Conservation (phyloP, 2,113 vertebrate genomes). For the Epinephelus fuscoguttatus region DNA sequence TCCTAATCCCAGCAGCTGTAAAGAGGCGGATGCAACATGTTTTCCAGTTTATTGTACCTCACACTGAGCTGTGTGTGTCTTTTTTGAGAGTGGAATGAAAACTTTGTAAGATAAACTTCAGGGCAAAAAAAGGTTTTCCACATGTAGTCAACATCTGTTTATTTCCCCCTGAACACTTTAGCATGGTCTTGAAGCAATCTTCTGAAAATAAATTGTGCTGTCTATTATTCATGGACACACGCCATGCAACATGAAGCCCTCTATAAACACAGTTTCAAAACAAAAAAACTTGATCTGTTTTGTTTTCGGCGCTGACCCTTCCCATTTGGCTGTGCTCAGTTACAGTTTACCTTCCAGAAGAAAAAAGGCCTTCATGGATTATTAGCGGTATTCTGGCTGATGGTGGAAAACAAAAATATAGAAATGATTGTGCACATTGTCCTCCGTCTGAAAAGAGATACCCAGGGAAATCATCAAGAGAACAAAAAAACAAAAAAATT, state of each 20-base stretch:
- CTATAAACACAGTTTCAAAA: constrained; percentile 61
- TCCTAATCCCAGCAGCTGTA: not conserved
- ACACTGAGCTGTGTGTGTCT: constrained; percentile 25
- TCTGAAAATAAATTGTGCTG: constrained; percentile 45
- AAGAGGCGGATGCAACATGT: not conserved
- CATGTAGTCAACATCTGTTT: constrained; percentile 86
- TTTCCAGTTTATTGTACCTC: constrained; percentile 28
- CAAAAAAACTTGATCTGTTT: constrained; percentile 65
- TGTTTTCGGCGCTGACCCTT: constrained; percentile 63
- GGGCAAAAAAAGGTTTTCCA: constrained; percentile 78
- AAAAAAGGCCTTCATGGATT: constrained; percentile 65
- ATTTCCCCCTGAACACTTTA: constrained; percentile 85
- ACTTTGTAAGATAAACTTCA: constrained; percentile 39
- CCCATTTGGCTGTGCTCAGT: constrained; percentile 50
- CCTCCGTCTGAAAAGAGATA: constrained; percentile 82
- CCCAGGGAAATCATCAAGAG: constrained; percentile 85
- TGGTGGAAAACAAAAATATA: constrained; percentile 80
- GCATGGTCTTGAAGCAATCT: constrained; percentile 43
- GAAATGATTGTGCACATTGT: constrained; percentile 84
- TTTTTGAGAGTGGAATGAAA: constrained; percentile 16
- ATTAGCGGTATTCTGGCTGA: constrained; percentile 74
- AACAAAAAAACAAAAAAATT: constrained; percentile 78
- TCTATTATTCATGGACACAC: constrained; percentile 41
- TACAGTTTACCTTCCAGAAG: constrained; percentile 64
- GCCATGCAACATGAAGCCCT: constrained; percentile 42